These are phyloP conservation scores for Melanargia galathea DNA, from an alignment of 2,888 invertebrate species.

Conservation along the genomic window DNA sequence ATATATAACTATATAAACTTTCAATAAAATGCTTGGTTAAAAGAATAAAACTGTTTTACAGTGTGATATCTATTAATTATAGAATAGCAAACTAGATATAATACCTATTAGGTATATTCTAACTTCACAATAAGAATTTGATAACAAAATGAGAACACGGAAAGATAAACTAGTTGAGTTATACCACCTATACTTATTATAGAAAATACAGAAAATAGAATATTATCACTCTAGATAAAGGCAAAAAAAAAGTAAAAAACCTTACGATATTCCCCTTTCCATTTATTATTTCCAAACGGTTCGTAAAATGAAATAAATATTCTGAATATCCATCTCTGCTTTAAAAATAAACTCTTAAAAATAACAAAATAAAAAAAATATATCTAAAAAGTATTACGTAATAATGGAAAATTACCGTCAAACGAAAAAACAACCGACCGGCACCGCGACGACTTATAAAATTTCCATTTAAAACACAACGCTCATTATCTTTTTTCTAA, in stretches of 20 bases:
- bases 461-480: constrained; percentile 79
- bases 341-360: constrained; percentile 15
- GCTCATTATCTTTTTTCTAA: constrained; percentile 80
- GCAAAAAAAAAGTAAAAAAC: background rate
- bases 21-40: too few species aligned
- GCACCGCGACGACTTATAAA: constrained; percentile 70
- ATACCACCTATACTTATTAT: too few species aligned
- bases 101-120: constrained; percentile 25
- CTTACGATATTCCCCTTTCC: background rate
- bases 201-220: too few species aligned
- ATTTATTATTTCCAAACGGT: background rate
- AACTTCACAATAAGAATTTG: constrained; percentile 20
- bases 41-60: constrained; percentile 7
- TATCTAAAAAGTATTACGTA: constrained; percentile 50
- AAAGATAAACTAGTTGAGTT: constrained; percentile 2
- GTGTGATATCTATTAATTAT: constrained; percentile 47
- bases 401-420: constrained; percentile 66
- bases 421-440: constrained; percentile 70
- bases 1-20: too few species aligned
- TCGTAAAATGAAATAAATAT: too few species aligned
- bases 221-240: constrained; percentile 9
- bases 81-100: constrained; percentile 40
- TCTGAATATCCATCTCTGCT: too few species aligned
- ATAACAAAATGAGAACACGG: constrained; percentile 15
- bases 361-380: constrained; percentile 30